Percentiles rank a stretch among this genome's conserved stretches.
These are phyloP conservation scores for Bombylius major DNA, from an alignment of 2,888 invertebrate genomes.

Conservation along the genomic window DNA sequence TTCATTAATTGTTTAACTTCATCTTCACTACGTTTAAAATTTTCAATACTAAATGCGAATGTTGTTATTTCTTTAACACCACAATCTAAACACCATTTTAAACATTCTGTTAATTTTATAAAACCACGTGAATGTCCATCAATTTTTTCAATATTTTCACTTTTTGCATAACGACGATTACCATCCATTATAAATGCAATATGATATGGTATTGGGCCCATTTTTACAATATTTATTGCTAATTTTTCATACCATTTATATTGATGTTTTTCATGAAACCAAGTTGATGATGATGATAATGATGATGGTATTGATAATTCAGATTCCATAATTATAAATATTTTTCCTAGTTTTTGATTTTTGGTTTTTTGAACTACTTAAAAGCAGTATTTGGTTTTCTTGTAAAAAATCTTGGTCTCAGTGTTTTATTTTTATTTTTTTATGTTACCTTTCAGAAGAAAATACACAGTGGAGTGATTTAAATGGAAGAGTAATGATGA, in stretches of 20 bases:
- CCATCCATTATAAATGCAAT: slow-evolving; percentile 99
- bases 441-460: too few relatives aligned
- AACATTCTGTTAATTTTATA: slow-evolving; percentile 65
- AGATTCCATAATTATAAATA: not conserved
- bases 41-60: slow-evolving; percentile 98
- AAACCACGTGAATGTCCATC: slow-evolving; percentile 79
- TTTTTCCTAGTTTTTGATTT: not conserved
- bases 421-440: too few relatives aligned
- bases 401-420: too few relatives aligned
- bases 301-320: too few relatives aligned
- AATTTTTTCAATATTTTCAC: slow-evolving; percentile 57
- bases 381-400: too few relatives aligned
- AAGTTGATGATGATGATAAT: slow-evolving; percentile 32
- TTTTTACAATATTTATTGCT: slow-evolving; percentile 59
- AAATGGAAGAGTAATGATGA: too few relatives aligned
- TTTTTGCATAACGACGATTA: slow-evolving; percentile 83
- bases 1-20: slow-evolving; percentile 85
- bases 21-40: slow-evolving; percentile 81
- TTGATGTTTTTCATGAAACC: slow-evolving; percentile 59
- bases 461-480: too few relatives aligned
- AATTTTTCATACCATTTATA: slow-evolving; percentile 64
- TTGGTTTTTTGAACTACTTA: not conserved
- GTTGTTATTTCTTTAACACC: slow-evolving; percentile 92
- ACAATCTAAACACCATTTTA: slow-evolving; percentile 75
- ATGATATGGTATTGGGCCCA: slow-evolving; percentile 78